Conservation (phyloP, 2,888 invertebrate species). For the Cephus nigrinus region DNA sequence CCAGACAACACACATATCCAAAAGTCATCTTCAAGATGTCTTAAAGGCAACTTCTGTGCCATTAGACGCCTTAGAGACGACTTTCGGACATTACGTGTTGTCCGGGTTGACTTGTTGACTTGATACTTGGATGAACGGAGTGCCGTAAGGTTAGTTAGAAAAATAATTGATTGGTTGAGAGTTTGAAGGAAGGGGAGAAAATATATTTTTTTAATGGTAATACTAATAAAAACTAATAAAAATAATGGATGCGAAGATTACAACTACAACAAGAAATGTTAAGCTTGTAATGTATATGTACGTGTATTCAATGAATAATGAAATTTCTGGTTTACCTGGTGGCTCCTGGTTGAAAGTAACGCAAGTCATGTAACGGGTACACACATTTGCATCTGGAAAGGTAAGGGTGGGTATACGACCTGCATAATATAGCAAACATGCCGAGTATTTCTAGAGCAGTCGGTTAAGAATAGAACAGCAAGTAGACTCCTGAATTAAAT, state of each 20-base stretch:
- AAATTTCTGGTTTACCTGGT: neutral
- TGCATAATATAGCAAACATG: constrained; percentile 2
- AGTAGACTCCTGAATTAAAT: constrained; percentile 60
- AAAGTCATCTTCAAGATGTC: no score
- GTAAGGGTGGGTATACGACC: neutral
- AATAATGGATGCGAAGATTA: neutral
- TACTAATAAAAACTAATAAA: neutral
- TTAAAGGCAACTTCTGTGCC: no score
- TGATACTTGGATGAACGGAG: neutral
- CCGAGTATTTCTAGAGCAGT: constrained; percentile 59
- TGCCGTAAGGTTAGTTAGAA: neutral
- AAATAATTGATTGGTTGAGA: neutral
- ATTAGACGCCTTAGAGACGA: no score
- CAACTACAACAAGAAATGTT: neutral
- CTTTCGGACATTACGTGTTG: no score
- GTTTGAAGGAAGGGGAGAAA: neutral
- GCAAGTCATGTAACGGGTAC: neutral
- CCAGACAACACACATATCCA: no score
- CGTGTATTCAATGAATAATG: neutral
- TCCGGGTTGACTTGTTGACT: neutral
- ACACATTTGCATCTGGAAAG: neutral
- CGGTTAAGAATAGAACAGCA: constrained; percentile 58
- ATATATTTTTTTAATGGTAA: no score
- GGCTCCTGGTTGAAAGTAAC: neutral
- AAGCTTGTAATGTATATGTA: neutral